These are phyloP conservation scores for Hecatera dysodea DNA, from an alignment of 2,888 invertebrate species.

Conservation along the genomic window DNA sequence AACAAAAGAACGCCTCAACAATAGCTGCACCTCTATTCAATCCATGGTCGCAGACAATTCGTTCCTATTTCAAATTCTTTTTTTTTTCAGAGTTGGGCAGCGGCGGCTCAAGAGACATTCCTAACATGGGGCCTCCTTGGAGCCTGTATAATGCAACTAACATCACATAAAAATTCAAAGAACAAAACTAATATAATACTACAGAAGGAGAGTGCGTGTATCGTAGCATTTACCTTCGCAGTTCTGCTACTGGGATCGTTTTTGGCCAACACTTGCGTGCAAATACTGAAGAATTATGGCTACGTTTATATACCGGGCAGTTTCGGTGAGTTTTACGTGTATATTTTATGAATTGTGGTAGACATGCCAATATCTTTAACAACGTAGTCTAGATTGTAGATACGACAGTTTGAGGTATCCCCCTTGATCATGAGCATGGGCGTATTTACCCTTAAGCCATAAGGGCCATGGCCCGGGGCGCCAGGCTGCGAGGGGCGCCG, in stretches of 20 bases:
- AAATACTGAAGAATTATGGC: constrained; percentile 94
- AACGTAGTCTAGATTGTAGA: background rate
- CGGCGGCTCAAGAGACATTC: constrained; percentile 97
- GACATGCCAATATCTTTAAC: background rate
- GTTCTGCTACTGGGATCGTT: constrained; percentile 94
- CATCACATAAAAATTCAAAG: constrained; percentile 94
- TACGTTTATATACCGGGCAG: constrained; percentile 95
- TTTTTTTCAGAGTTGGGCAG: constrained; percentile 94
- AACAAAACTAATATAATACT: constrained; percentile 88
- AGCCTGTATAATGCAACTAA: constrained; percentile 95
- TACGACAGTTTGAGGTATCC: background rate
- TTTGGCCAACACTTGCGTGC: constrained; percentile 95
- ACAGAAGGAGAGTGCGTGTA: constrained; percentile 87
- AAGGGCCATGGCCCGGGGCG: too few relatives aligned
- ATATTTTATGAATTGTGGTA: background rate
- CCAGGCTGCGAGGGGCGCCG: too few relatives aligned
- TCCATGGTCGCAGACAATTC: constrained; percentile 42
- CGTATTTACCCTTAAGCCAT: too few relatives aligned
- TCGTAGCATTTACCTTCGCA: constrained; percentile 92
- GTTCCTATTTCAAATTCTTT: constrained; percentile 32
- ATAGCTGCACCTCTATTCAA: constrained; percentile 15
- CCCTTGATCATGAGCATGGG: too few relatives aligned
- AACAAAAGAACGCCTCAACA: constrained; percentile 48
- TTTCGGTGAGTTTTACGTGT: constrained; percentile 93
- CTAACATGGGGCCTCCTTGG: constrained; percentile 97